Percentiles rank a stretch among this genome's conserved stretches.
Evolutionary conservation across 2,888 invertebrate genomes (phyloP).

Genomic region (Andricus quercusramuli): DNA sequence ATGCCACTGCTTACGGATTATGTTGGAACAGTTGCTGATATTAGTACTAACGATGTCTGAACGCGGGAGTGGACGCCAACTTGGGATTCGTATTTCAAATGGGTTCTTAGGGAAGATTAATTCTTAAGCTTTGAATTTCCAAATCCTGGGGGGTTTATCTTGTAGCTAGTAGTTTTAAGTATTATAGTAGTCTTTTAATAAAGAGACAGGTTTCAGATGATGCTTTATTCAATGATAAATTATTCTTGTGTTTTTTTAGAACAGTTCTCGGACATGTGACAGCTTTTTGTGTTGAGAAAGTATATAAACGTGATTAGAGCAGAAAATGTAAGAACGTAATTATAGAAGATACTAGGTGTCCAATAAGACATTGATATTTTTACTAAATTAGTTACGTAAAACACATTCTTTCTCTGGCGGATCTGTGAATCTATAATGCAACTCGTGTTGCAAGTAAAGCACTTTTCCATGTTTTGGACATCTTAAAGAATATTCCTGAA

Average conservation of each 20-base stretch:
- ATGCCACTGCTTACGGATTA: conserved; percentile 28
- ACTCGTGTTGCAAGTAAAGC: not conserved
- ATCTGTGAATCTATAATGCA: not conserved
- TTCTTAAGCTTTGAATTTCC: conserved; percentile 28
- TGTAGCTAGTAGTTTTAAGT: not conserved
- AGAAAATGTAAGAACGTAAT: too few species aligned
- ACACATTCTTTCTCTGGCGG: not conserved
- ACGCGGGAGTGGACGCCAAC: conserved; percentile 15
- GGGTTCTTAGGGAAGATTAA: conserved; percentile 27
- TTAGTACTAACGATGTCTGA: conserved; percentile 41
- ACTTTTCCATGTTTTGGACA: not conserved
- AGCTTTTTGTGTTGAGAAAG: too few species aligned
- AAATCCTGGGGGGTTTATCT: not conserved
- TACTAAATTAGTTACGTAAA: not conserved
- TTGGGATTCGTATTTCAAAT: conserved; percentile 29
- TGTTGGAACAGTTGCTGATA: conserved; percentile 29
- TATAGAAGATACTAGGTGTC: too few species aligned
- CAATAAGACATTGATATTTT: too few species aligned
- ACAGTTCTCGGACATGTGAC: not conserved
- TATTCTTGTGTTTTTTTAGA: not conserved
- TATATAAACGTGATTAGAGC: too few species aligned
- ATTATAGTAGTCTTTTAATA: not conserved
- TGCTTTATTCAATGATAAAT: not conserved
- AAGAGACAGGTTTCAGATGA: not conserved
- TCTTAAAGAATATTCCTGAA: not conserved